Conservation (phyloP, 2,888 invertebrate genomes). For the Patella depressa region DNA sequence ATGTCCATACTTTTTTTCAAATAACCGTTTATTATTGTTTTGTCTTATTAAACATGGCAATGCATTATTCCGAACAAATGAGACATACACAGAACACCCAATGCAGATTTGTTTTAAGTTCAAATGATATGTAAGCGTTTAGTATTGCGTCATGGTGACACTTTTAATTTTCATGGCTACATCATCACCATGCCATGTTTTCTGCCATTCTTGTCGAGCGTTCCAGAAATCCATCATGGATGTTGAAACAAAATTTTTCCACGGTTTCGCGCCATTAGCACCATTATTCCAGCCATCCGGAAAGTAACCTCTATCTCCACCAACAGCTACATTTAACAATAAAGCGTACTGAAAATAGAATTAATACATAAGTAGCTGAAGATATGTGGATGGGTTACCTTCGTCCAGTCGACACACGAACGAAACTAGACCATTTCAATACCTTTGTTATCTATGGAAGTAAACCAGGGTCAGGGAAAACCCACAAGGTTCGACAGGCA, state of each 20-base stretch:
- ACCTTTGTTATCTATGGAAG: no score
- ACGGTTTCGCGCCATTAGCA: constrained; percentile 77
- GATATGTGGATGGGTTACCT: no score
- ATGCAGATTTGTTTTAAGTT: no score
- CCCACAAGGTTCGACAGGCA: no score
- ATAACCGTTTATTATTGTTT: no score
- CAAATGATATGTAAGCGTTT: constrained; percentile 12
- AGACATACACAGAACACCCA: no score
- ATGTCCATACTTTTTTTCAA: no score
- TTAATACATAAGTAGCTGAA: neutral
- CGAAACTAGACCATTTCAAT: no score
- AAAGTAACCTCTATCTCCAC: constrained; percentile 70
- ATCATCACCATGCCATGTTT: constrained; percentile 78
- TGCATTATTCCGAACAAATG: no score
- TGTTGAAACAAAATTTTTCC: constrained; percentile 78
- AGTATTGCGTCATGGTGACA: constrained; percentile 75
- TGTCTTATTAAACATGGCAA: no score
- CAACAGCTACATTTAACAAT: constrained; percentile 62
- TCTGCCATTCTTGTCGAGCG: constrained; percentile 75
- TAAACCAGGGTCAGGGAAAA: no score
- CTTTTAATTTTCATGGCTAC: constrained; percentile 78
- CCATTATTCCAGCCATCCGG: constrained; percentile 46
- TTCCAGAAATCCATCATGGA: constrained; percentile 79
- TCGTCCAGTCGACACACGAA: no score
- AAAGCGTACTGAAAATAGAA: constrained; percentile 71